These are phyloP conservation scores for Struthidea cinerea DNA, from an alignment of 2,113 vertebrate species.

Conservation along the genomic window DNA sequence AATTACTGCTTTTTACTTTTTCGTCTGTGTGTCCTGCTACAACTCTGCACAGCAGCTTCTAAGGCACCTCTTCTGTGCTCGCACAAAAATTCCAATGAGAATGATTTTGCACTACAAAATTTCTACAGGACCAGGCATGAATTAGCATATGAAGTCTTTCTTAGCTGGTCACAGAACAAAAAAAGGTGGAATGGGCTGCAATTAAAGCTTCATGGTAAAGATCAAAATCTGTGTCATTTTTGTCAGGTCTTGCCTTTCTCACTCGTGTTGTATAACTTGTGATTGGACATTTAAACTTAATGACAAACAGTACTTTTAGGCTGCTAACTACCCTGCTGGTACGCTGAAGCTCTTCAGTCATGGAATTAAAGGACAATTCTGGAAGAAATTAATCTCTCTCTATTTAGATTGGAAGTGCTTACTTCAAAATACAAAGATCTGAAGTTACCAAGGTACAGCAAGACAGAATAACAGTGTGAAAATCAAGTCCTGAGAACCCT, in stretches of 20 bases:
- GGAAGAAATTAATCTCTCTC: not conserved
- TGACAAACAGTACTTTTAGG: not conserved
- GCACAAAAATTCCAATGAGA: not conserved
- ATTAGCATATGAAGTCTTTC: not conserved
- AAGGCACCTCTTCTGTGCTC: rapidly evolving
- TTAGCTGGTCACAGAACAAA: not conserved
- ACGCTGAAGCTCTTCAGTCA: not conserved
- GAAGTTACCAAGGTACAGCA: not conserved
- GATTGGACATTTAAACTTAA: not conserved
- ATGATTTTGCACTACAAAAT: not conserved
- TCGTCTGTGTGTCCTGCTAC: not conserved
- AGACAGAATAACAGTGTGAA: not conserved
- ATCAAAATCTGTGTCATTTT: not conserved
- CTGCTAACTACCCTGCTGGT: not conserved
- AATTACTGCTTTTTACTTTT: not conserved
- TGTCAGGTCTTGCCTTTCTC: not conserved
- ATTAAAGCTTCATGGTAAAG: not conserved
- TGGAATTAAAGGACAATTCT: not conserved
- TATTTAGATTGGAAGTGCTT: not conserved
- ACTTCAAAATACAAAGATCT: not conserved
- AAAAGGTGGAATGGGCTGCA: not conserved
- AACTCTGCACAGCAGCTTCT: not conserved
- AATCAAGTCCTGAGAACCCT: not conserved
- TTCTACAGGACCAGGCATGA: not conserved
- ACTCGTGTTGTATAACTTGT: not conserved